These are phyloP conservation scores for Radopholus similis DNA, from an alignment of 1,140 invertebrate genomes.

Conservation along the genomic window DNA sequence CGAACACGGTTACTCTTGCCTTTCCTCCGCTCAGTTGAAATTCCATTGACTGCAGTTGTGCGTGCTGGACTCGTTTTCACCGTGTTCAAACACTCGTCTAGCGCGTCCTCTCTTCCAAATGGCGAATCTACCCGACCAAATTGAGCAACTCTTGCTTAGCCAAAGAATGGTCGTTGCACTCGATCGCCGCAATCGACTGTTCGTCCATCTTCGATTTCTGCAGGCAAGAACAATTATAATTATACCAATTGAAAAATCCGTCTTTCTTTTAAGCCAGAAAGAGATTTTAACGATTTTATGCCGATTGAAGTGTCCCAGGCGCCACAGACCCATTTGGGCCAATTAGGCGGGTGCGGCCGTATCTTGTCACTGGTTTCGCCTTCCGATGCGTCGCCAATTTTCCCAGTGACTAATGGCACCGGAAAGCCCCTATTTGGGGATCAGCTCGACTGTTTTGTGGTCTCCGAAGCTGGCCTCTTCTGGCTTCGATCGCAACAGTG, in stretches of 20 bases:
- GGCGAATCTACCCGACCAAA: not conserved
- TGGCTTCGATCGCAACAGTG: constrained; percentile 17
- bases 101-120: not conserved
- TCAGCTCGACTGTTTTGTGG: constrained; percentile 12
- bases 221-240: not conserved
- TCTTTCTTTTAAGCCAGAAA: not conserved
- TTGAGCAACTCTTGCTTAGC: not conserved
- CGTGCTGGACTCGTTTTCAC: constrained; percentile 5
- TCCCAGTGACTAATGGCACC: constrained; percentile 2
- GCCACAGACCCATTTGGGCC: no score
- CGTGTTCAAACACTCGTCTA: not conserved
- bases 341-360: no score
- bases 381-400: constrained; percentile 5
- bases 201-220: not conserved
- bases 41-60: constrained; percentile 3
- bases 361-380: not conserved
- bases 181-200: not conserved
- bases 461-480: constrained; percentile 18
- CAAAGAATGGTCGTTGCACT: not conserved
- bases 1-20: not conserved
- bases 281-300: not conserved
- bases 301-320: no score
- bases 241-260: not conserved
- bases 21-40: not conserved
- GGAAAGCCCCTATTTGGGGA: not conserved